A percentile compares a stretch with the other conserved stretches of the same genome.
These are phyloP conservation scores for Notechis scutatus DNA, from an alignment of 2,113 vertebrate genomes.

Conservation along the genomic window DNA sequence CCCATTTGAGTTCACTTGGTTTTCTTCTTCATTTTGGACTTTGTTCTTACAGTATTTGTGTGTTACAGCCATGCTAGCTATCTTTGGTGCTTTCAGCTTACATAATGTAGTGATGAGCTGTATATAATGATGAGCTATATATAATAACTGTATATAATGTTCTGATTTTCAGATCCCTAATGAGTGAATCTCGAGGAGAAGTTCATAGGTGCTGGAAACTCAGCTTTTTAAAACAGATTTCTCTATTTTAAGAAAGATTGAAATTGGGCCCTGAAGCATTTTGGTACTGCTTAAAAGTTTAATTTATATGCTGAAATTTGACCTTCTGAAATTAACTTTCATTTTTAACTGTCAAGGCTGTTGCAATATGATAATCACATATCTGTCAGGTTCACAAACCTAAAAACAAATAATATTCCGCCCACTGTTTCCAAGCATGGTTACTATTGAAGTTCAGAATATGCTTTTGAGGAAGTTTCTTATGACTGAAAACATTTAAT, in stretches of 20 bases:
- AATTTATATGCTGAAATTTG: conserved; percentile 8
- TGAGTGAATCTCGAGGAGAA: not conserved
- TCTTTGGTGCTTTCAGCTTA: not conserved
- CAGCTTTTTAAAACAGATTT: not conserved
- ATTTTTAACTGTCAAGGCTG: not conserved
- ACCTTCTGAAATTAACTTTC: not conserved
- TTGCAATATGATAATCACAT: not conserved
- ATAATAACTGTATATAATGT: not conserved
- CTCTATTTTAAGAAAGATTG: not conserved
- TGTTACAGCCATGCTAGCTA: not conserved
- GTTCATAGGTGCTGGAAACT: not conserved
- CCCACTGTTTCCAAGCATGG: not conserved
- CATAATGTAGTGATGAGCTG: not conserved
- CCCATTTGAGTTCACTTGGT: not conserved
- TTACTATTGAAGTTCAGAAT: not conserved
- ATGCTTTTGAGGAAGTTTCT: not conserved
- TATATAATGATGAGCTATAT: not conserved
- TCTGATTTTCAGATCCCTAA: not conserved
- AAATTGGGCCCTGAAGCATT: not conserved
- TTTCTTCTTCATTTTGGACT: not conserved
- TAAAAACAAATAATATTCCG: not conserved
- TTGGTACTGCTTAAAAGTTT: not conserved
- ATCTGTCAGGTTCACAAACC: not conserved
- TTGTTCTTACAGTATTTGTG: not conserved
- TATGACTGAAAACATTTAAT: not conserved